Evolutionary conservation across 2,888 invertebrate species (phyloP).

Genomic region (Dolichopus griseipennis): DNA sequence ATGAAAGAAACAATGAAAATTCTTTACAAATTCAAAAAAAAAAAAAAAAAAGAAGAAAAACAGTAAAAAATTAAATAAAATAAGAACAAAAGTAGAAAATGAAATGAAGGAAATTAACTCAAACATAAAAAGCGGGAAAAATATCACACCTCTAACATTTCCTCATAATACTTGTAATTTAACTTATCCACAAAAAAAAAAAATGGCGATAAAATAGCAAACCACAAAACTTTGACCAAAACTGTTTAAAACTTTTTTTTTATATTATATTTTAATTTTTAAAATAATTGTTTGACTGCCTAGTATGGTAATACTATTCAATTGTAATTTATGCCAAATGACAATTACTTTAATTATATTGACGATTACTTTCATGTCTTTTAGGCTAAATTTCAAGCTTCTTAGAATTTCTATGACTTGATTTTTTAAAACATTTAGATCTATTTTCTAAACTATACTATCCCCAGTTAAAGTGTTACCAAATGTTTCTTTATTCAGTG

Average conservation of each 20-base stretch:
- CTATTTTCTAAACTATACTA: no score
- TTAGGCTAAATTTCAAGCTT: no score
- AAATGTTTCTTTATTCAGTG: no score
- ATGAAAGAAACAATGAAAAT: no score
- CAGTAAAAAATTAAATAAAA: not conserved
- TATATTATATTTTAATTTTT: not conserved
- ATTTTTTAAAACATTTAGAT: no score
- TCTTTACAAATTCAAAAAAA: not conserved
- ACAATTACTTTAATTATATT: no score
- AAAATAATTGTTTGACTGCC: no score
- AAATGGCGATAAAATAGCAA: not conserved
- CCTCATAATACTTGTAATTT: not conserved
- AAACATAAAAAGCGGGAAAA: not conserved
- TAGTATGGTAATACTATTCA: no score
- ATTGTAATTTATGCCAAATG: no score
- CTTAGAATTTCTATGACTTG: no score
- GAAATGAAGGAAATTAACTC: not conserved
- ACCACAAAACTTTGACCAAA: conserved; percentile 2
- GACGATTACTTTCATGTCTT: no score
- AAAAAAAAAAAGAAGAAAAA: not conserved
- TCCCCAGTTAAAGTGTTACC: no score
- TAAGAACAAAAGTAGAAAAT: not conserved
- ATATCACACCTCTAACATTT: not conserved
- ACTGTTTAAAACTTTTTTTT: not conserved
- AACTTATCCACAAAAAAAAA: not conserved